Percentiles rank a stretch among this genome's conserved stretches.
These are phyloP conservation scores for Xanthia icteritia DNA, from an alignment of 2,888 invertebrate genomes.

Conservation along the genomic window DNA sequence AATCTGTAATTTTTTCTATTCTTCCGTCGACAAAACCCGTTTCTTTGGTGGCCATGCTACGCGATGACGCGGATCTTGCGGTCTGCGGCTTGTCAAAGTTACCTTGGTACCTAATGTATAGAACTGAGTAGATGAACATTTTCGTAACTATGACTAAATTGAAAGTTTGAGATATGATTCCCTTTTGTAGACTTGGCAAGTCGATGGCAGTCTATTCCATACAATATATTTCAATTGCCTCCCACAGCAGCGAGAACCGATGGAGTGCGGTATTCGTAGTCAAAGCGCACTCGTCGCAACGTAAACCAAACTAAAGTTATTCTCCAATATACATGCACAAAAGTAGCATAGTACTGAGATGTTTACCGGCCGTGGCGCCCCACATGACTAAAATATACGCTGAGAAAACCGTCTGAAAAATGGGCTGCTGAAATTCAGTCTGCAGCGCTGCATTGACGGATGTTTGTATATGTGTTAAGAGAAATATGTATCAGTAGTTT, in stretches of 20 bases:
- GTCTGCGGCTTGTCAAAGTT: no score
- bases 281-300: slow-evolving; percentile 7
- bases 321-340: slow-evolving; percentile 75
- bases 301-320: slow-evolving; percentile 47
- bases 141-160: not conserved
- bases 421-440: slow-evolving; percentile 82
- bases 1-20: no score
- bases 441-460: slow-evolving; percentile 76
- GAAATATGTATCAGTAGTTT: slow-evolving; percentile 72
- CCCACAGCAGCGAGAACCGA: slow-evolving; percentile 7
- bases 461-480: slow-evolving; percentile 80
- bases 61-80: not conserved
- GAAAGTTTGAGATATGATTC: not conserved
- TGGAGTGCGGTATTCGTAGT: slow-evolving; percentile 19
- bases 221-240: slow-evolving; percentile 7
- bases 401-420: slow-evolving; percentile 81
- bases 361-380: slow-evolving; percentile 77
- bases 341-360: slow-evolving; percentile 75
- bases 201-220: not conserved
- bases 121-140: not conserved
- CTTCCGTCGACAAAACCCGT: no score
- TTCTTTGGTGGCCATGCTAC: no score
- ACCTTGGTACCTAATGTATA: not conserved
- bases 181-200: not conserved
- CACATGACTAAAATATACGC: slow-evolving; percentile 84